Evolutionary conservation across 2,888 invertebrate genomes (phyloP), one percentile per base, ranked within the genome.

Genomic region (Microctonus hyperodae): DNA sequence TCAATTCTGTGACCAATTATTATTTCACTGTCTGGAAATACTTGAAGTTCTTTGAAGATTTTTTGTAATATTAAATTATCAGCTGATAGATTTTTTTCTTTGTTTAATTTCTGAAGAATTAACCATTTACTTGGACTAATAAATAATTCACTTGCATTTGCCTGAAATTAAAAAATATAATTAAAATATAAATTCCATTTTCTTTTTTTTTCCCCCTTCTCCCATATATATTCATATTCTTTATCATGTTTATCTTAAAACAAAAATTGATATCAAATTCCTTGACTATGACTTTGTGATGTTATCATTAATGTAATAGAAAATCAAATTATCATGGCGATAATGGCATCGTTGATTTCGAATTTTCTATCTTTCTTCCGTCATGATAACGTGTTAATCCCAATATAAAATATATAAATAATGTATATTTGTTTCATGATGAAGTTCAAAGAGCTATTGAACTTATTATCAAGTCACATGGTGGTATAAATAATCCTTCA

Each of bases 1-100:
- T 70, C 62, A 0, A 73, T 13, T 53, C 65, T 70, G 31, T 60
- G 69, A 0, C 74, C 73, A 9, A 82, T 60, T 0, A 77, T 51
- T 3, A 82, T 72, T 35, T 80, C 78, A 65, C 82, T 82, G 63
- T 82, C 81, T 1, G 82, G 78, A 61, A 76, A 78, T 25, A 77
- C 72, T 1, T 70, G 57, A 3, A 78, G 68, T 13, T 69, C 20
- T 0, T 50, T 20, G 40, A 81, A 79, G 5, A 69, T 53, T n/a
- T 53, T 13, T 6, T 64, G 31, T 50, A 65, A 53, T 5, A 70
- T 65, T n/a, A 71, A 56, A 7, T 37, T 16, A 10, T 1, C 51
- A 51, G 6, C n/a, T 20, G 55, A 2, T 31, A 13, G 22, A 31
- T 58, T 35, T 37, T 28, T 16, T n/a, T 9, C 23, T 31, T 55